A percentile compares a stretch with the other conserved stretches of the same genome.
Evolutionary conservation across 2,797 vertebrate species (phyloP).

Genomic region (Myripristis jacobus): DNA sequence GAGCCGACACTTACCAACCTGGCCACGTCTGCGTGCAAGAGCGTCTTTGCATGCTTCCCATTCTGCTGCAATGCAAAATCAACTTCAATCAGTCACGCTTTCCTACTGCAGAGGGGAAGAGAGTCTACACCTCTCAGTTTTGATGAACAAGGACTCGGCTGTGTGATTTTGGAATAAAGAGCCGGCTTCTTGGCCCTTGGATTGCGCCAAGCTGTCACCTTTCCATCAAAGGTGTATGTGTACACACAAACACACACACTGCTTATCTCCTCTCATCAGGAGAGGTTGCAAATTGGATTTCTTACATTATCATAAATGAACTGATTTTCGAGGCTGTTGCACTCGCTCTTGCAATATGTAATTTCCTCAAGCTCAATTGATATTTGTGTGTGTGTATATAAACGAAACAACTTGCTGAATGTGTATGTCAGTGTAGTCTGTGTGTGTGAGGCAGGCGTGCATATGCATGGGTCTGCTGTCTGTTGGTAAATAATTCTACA

Average conservation of each 20-base stretch:
- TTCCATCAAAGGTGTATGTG: slow-evolving; percentile 55
- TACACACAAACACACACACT: neutral
- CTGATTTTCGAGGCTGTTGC: slow-evolving; percentile 50
- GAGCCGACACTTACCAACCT: slow-evolving; percentile 51
- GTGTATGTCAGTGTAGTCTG: slow-evolving; percentile 3
- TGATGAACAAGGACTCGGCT: slow-evolving; percentile 65
- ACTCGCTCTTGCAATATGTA: slow-evolving; percentile 26
- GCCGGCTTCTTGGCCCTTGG: slow-evolving; percentile 39
- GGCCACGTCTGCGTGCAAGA: slow-evolving; percentile 58
- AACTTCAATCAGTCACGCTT: slow-evolving; percentile 72
- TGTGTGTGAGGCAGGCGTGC: slow-evolving; percentile 14
- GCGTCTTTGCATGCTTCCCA: slow-evolving; percentile 50
- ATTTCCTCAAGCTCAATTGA: slow-evolving; percentile 49
- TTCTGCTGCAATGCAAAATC: slow-evolving; percentile 68
- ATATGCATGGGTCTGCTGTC: slow-evolving; percentile 13
- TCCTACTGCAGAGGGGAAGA: slow-evolving; percentile 44
- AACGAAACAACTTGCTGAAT: slow-evolving; percentile 24
- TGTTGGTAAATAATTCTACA: slow-evolving; percentile 47
- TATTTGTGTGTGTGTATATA: slow-evolving; percentile 37
- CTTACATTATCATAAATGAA: slow-evolving; percentile 60
- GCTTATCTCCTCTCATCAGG: slow-evolving; percentile 62
- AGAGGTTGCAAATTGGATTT: slow-evolving; percentile 64
- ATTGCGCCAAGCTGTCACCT: slow-evolving; percentile 59
- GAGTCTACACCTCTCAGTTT: slow-evolving; percentile 61
- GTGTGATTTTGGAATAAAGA: slow-evolving; percentile 64